Base-by-base conservation (phyloP, 1,140 invertebrate genomes). In the Platyscapa corneri region DNA sequence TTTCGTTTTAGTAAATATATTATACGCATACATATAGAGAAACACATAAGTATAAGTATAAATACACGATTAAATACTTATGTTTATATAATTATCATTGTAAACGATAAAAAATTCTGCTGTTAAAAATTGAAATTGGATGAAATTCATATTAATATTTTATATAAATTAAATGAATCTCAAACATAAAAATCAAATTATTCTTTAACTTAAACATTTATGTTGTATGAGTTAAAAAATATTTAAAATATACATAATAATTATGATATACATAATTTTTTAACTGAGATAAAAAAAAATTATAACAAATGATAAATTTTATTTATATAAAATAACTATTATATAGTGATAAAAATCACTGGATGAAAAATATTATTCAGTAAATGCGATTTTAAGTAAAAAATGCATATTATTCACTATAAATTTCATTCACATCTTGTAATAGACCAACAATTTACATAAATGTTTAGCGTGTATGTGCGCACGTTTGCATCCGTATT, bases 401-500 rank as follows among this genome's bases (percentile, higher is more conserved):
- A 34, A 2, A 67, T 7, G 6, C 16, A 34, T 34, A 67, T 56
- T 16, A 34, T 34, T 3, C 8, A 18, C 30, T 34, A 0, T 34
- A 67, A 34, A 14, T 67, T 67, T 32, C 30, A 34, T 34, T 67
- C 6, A 20, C 6, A 70, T 70, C 18, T 37, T 70, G 12, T 37
- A 0, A 37, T 70, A 34, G 67, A 46, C 3, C 3, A n/a, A 65
- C 12, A 30, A 30, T 30, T 5, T 10, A 30, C n/a, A 18, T 65
- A 30, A 7, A n/a, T 65, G 23, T n/a, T 39, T 16, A 37, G 32
- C 18, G 49, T 37, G 16, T 42, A 20, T 23, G 76, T 70, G 34
- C 89, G 88, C 88, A 88, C 82, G 88, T 88, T 88, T 88, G 60
- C n/a, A 5, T n/a, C 18, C n/a, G 46, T 32, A 8, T 32, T n/a